These are phyloP conservation scores for Chinchilla lanigera DNA, from an alignment of 2,113 vertebrate genomes.

Conservation along the genomic window DNA sequence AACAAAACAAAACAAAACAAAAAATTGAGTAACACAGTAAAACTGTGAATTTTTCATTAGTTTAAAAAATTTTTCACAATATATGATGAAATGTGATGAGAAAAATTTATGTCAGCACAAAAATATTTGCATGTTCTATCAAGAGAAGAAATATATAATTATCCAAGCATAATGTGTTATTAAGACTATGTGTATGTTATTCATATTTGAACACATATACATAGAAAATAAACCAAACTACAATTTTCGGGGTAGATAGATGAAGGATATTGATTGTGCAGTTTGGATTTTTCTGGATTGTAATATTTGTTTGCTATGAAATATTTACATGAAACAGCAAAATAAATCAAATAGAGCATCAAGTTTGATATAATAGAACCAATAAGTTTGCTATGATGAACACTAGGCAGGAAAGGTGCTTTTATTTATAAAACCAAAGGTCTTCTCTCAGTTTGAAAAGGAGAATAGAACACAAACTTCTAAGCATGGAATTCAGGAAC, in stretches of 20 bases:
- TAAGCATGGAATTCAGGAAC: not conserved
- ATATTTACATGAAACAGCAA: constrained; percentile 2
- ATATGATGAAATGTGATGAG: not conserved
- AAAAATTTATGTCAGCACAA: not conserved
- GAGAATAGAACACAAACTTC: constrained; percentile 9
- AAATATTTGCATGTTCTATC: not conserved
- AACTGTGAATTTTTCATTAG: not conserved
- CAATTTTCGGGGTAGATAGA: not conserved
- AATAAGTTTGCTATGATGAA: not conserved
- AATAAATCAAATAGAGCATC: not conserved
- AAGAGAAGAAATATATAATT: not conserved
- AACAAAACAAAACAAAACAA: too few species aligned
- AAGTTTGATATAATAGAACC: not conserved
- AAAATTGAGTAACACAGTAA: not conserved
- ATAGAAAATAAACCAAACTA: not conserved
- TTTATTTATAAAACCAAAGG: constrained; percentile 49
- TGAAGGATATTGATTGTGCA: not conserved
- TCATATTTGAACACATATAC: not conserved
- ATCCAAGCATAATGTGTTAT: not conserved
- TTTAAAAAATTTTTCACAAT: not conserved
- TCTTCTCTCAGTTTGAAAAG: not conserved
- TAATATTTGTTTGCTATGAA: not conserved
- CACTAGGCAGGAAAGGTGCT: not conserved
- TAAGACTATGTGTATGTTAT: not conserved
- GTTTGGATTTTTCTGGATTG: not conserved